Conservation (phyloP, 2,113 vertebrate species). For the Gymnarchus niloticus region DNA sequence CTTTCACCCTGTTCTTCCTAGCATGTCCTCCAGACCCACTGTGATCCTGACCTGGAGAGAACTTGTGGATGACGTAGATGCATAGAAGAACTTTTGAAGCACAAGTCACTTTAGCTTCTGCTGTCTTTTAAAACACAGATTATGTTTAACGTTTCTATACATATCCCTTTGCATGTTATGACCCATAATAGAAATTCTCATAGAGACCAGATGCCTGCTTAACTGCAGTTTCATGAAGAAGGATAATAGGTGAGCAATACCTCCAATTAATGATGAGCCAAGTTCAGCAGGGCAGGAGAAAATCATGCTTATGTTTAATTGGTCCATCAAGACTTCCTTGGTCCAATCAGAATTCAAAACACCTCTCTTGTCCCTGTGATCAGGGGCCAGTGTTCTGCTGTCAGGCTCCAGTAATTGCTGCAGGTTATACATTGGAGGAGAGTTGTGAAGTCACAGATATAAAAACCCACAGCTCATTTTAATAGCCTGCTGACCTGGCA, state of each 20-base stretch:
- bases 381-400: neutral
- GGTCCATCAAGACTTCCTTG: neutral
- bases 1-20: neutral
- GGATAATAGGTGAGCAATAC: neutral
- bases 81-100: neutral
- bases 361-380: neutral
- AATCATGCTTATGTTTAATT: neutral
- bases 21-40: neutral
- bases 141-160: neutral
- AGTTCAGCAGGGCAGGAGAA: neutral
- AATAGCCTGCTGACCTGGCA: neutral
- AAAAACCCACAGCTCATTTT: neutral
- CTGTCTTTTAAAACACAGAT: neutral
- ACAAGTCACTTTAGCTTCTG: neutral
- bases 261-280: neutral
- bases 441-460: neutral
- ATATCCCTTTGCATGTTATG: neutral
- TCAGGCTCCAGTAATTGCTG: neutral
- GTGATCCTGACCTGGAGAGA: neutral
- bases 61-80: neutral
- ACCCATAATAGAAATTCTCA: neutral
- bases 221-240: neutral
- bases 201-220: neutral
- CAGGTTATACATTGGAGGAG: neutral
- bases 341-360: constrained; percentile 2